Percentiles rank a stretch among this genome's conserved stretches.
These are phyloP conservation scores for Penaeus chinensis DNA, from an alignment of 1,140 invertebrate species.

Conservation along the genomic window DNA sequence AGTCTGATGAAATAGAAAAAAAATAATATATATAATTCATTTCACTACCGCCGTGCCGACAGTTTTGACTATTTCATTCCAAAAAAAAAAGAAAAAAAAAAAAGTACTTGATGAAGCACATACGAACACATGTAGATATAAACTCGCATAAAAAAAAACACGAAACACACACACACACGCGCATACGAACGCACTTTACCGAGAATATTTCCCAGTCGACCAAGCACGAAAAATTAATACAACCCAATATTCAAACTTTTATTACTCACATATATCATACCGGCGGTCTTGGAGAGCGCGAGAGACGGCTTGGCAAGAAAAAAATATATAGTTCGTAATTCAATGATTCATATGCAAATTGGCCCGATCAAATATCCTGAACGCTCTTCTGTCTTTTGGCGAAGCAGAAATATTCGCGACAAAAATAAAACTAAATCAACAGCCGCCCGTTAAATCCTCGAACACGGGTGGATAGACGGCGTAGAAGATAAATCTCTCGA, in stretches of 20 bases:
- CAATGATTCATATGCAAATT: conserved; percentile 42
- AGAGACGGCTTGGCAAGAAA: neutral
- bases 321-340: conserved; percentile 33
- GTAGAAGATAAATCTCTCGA: neutral
- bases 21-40: too few relatives aligned
- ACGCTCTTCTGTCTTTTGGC: conserved; percentile 32
- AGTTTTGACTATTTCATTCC: too few relatives aligned
- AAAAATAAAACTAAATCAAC: conserved; percentile 15
- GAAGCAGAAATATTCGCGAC: conserved; percentile 26
- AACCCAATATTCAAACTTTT: conserved; percentile 36
- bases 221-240: conserved; percentile 37
- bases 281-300: conserved; percentile 5
- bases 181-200: neutral
- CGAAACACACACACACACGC: neutral
- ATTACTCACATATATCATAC: conserved; percentile 37
- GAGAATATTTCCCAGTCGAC: conserved; percentile 21
- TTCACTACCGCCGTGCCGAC: too few relatives aligned
- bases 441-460: conserved; percentile 4
- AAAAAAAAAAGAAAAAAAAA: too few relatives aligned
- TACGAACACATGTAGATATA: too few relatives aligned
- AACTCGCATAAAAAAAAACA: too few relatives aligned
- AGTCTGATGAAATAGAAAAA: too few relatives aligned
- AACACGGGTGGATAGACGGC: neutral
- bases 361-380: conserved; percentile 33
- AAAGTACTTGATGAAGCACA: too few relatives aligned